Base-by-base conservation (phyloP, 1,140 invertebrate genomes). In the Vanessa tameamea region DNA sequence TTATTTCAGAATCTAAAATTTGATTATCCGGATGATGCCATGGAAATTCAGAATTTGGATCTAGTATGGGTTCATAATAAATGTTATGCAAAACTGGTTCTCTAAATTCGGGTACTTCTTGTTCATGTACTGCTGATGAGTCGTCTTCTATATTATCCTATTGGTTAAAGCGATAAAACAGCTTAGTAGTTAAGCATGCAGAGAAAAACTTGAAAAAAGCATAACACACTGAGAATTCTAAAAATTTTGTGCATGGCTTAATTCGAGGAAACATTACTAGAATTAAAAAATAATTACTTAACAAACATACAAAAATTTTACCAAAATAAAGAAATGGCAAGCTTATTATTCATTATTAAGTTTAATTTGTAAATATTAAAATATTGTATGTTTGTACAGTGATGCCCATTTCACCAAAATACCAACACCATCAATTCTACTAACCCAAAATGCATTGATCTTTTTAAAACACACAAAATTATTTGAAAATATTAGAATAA, bases 331-430 rank as follows among this genome's bases (percentile, higher is more conserved):
- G n/a, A 47, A 5, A n/a, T 64, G 6, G 14, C 51, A 16, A 53
- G n/a, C 3, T 43, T 43, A 43, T 43, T 43, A 43, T 43, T 43
- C 1, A 31, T 43, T 43, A 43, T 37, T 37, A 43, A 8, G 37
- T 43, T 43, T 9, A 1, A 43, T 43, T 43, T 37, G 7, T 7
- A 43, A 43, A 43, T 7, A 43, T 8, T 53, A 53, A 53, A 16
- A n/a, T n/a, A 15, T n/a, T 82, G 87, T 91, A 91, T 89, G 86
- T 91, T 89, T 85, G 88, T 72, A 68, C 78, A 83, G 80, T 72
- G 81, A 79, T 84, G 82, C 82, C 74, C 70, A 82, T 88, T 92
- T 84, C 88, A 89, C 91, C 91, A 92, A 92, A 92, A 92, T 92
- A 92, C 91, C 89, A 92, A 92, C 91, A 92, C 91, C 91, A 86